These are phyloP conservation scores for Mastigias papua DNA, from an alignment of 30 jellyfish, hydroid and myxozoan genomes.

Conservation along the genomic window DNA sequence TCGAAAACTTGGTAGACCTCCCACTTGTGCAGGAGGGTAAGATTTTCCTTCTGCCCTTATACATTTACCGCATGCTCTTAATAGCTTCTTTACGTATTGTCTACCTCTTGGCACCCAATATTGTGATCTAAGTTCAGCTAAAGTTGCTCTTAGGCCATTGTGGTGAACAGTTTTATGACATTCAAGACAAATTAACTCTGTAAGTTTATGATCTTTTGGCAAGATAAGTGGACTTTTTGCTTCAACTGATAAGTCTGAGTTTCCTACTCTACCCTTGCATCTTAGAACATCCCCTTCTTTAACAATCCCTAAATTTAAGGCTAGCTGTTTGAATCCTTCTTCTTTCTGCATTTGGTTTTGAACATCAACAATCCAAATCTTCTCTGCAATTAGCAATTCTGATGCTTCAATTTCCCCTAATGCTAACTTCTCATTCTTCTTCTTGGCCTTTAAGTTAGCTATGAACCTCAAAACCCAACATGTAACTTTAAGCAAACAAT, in stretches of 20 bases:
- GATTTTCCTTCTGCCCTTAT: not conserved
- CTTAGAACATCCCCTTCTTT: not conserved
- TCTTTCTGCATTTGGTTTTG: conserved; percentile 4
- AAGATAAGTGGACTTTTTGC: not conserved
- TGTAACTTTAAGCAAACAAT: not conserved
- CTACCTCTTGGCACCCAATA: conserved; percentile 24
- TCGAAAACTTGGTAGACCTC: not conserved
- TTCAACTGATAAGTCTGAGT: not conserved
- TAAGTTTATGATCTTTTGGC: not conserved
- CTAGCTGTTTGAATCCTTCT: not conserved
- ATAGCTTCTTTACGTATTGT: not conserved
- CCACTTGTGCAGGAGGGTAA: not conserved
- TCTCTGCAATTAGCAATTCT: conserved; percentile 3
- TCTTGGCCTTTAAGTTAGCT: not conserved
- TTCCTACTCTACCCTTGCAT: not conserved
- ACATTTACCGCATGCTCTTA: not conserved
- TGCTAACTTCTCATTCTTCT: not conserved
- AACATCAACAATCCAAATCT: not conserved
- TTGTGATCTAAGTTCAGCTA: not conserved
- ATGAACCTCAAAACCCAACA: not conserved
- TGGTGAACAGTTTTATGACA: conserved; percentile 26
- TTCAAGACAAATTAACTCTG: not conserved
- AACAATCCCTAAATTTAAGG: not conserved
- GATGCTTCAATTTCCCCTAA: not conserved
- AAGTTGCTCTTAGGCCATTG: conserved; percentile 8